Base-by-base conservation (phyloP, 2,113 vertebrate genomes). In the Phaethornis superciliosus region DNA sequence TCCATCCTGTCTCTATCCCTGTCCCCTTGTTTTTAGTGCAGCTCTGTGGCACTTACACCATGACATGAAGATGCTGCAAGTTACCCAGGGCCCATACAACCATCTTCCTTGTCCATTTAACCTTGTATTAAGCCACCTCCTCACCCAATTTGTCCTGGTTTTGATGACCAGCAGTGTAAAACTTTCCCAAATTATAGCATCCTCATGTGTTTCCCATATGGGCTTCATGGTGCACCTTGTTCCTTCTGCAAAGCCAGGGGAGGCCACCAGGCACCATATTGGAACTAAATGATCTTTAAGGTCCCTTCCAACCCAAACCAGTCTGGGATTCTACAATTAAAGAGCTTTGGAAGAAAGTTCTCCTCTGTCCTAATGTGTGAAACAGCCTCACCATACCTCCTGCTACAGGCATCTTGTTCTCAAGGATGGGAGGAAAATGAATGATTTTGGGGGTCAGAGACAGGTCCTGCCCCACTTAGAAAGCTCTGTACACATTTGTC, bases 141-240 rank as follows among this genome's bases (percentile, higher is more conserved):
- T 47, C 52, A 46, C 13, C 15, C 27, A 40, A n/a, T 67, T 23
- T 58, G 40, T 27, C 15, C 28, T 7, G 9, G 10, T 46, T 70
- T 83, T 6, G 1, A 52, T 68, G 42, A 63, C 21, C 11, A 16
- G 12, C 17, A 37, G 21, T 49, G 4, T 11, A 26, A 79, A 21
- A 44, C 23, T 64, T 79, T 44, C 22, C 33, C 44, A 68, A 33
- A 44, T n/a, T 14, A 59, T 12, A 59, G 30, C 55, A 82, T 26
- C 37, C 23, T 63, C 30, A 15, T 30, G 6, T 1, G 14, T 7
- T 33, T 9, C 15, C 16, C 2, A 0, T 17, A 32, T 3, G 42
- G 52, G 7, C 54, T 56, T 11, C 22, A 22, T 6, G 8, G 35
- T 28, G 37, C 81, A 30, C n/a, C 26, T 14, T 37, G 9, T 42